Conservation (phyloP, 2,888 invertebrate species). For the Petrolisthes cinctipes region DNA sequence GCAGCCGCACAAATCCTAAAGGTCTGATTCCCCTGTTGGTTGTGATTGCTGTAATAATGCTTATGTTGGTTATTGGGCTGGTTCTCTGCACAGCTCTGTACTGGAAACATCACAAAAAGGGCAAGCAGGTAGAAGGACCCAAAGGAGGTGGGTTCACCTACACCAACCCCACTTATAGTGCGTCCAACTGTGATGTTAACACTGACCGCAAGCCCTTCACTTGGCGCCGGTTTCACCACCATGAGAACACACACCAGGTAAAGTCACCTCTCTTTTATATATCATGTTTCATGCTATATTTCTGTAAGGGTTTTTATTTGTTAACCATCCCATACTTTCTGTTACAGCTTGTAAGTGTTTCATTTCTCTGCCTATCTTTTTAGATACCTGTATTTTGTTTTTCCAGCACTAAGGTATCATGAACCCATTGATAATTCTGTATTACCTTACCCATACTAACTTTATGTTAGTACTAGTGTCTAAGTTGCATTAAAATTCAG, state of each 20-base stretch:
- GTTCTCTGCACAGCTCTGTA: constrained; percentile 40
- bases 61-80: constrained; percentile 46
- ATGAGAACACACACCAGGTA: constrained; percentile 68
- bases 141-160: constrained; percentile 81
- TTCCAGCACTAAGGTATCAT: background rate
- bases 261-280: background rate
- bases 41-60: constrained; percentile 48
- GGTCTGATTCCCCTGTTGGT: constrained; percentile 43
- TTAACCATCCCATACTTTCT: too few species aligned
- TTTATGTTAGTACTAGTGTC: too few species aligned
- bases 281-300: too few species aligned
- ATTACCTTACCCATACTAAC: background rate
- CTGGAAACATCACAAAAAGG: constrained; percentile 65
- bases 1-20: constrained; percentile 6
- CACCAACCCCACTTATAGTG: constrained; percentile 89
- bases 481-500: too few species aligned
- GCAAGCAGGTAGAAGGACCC: constrained; percentile 64
- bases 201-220: constrained; percentile 76
- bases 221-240: constrained; percentile 84
- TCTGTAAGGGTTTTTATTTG: too few species aligned
- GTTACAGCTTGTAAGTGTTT: too few species aligned
- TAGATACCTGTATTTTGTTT: too few species aligned
- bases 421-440: background rate
- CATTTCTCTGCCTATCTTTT: too few species aligned
- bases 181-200: constrained; percentile 73